A percentile compares a stretch with the other conserved stretches of the same genome.
These are phyloP conservation scores for Australoheros scitulus DNA, from an alignment of 2,113 vertebrate species.

Conservation along the genomic window DNA sequence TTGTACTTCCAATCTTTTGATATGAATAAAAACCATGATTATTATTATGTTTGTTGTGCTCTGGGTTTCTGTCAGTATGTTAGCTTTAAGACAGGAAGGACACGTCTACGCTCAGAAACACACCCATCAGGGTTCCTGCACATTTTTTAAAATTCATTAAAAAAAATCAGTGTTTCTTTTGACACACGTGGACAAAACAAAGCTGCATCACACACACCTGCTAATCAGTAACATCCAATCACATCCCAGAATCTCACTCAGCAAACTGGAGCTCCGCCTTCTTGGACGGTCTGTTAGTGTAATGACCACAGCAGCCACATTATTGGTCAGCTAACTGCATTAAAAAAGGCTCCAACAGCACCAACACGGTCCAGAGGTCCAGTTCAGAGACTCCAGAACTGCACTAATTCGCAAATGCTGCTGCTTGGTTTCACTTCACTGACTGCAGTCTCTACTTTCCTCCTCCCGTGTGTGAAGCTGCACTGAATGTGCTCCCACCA, in stretches of 20 bases:
- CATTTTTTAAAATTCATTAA: background rate
- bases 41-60: background rate
- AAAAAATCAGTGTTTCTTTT: background rate
- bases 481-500: background rate
- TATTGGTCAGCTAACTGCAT: background rate
- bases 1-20: constrained; percentile 72
- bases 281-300: background rate
- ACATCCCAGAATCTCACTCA: background rate
- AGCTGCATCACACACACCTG: background rate
- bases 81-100: background rate
- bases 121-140: background rate
- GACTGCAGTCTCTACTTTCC: background rate
- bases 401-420: too few species aligned
- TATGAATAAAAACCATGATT: constrained; percentile 66
- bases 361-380: background rate
- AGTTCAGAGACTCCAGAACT: background rate
- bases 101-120: background rate
- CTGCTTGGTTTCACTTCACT: too few species aligned
- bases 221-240: too few species aligned
- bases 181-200: too few species aligned
- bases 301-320: background rate
- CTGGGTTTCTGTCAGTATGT: background rate
- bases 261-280: background rate
- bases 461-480: background rate
- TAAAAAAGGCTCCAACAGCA: background rate